phyloP scores from a whole-genome alignment of 2,113 vertebrate species.

The Tautogolabrus adspersus region DNA sequence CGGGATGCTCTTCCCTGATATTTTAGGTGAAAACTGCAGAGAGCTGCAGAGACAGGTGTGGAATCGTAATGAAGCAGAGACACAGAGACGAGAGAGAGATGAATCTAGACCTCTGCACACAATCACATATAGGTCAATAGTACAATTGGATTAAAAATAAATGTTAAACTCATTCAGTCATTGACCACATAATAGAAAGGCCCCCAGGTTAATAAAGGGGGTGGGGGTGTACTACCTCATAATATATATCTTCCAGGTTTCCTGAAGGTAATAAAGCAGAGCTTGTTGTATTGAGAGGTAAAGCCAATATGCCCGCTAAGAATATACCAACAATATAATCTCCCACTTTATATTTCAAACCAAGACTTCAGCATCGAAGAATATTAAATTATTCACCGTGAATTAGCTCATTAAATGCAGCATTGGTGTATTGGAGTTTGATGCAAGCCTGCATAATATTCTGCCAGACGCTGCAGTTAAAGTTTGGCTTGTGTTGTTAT shows the following conservation, averaged over 20 bases:
- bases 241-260: conserved; percentile 2
- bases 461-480: not conserved
- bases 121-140: conserved; percentile 43
- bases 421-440: conserved; percentile 20
- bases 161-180: conserved; percentile 14
- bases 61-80: conserved; percentile 86
- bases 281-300: conserved; percentile 34
- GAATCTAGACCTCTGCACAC: not conserved
- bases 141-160: conserved; percentile 17
- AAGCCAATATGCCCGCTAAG: conserved; percentile 32
- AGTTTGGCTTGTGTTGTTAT: not conserved
- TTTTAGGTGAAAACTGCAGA: conserved; percentile 84
- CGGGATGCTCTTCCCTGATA: conserved; percentile 86
- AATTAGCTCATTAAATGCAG: conserved; percentile 43
- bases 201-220: conserved; percentile 11
- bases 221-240: not conserved
- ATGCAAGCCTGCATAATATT: conserved; percentile 10
- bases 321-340: conserved; percentile 37
- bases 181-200: conserved; percentile 6
- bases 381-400: conserved; percentile 52
- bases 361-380: conserved; percentile 6
- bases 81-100: not conserved
- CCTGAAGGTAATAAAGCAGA: conserved; percentile 44
- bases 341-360: conserved; percentile 60
- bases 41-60: conserved; percentile 81